Evolutionary conservation across 2,797 vertebrate genomes (phyloP), one percentile per base, ranked within the genome.

Genomic region (Tokudaia tokunoshimensis): DNA sequence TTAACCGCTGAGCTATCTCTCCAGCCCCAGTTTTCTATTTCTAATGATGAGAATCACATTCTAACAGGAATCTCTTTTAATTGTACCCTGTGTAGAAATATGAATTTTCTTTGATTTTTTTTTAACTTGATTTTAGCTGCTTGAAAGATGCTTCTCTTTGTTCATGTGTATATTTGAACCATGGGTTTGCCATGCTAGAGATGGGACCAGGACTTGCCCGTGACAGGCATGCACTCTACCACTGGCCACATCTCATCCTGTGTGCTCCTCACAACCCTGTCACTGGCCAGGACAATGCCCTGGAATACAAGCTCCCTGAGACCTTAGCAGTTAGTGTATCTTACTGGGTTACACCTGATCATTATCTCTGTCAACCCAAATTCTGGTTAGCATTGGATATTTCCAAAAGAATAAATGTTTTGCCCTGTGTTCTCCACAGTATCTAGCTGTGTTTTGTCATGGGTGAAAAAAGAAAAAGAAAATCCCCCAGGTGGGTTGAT

Each of bases 401-500:
- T 17, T 55, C 26, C 72, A 76, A 12, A 22, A 47, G 41, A 41
- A 47, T 2, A 41, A 37, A 4, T 9, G 13, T 37, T 29, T 34
- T 6, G 12, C 1, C 0, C 0, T n/a, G 37, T 55, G 74, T 26
- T 63, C 82, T 31, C 14, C 13, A 8, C 6, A 14, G 29, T 6
- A 20, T 50, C 41, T 22, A 24, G 31, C 37, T 78, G n/a, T 13
- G 10, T 50, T 22, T 26, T 19, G 0, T 24, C 6, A 12, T 0
- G 26, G 52, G 22, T 34, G 34, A 47, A n/a, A n/a, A 22, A 13
- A 91, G 19, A 31, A 55, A n/a, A 34, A 24, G 29, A 17, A 91
- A 29, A 5, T 20, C 74, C 0, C 3, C 2, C 3, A 61, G 1
- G 2, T 34, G 22, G 3, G 24, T 24, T 41, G 26, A 34, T 4